Conservation (phyloP, 2,888 invertebrate genomes). For the Alitta virens region DNA sequence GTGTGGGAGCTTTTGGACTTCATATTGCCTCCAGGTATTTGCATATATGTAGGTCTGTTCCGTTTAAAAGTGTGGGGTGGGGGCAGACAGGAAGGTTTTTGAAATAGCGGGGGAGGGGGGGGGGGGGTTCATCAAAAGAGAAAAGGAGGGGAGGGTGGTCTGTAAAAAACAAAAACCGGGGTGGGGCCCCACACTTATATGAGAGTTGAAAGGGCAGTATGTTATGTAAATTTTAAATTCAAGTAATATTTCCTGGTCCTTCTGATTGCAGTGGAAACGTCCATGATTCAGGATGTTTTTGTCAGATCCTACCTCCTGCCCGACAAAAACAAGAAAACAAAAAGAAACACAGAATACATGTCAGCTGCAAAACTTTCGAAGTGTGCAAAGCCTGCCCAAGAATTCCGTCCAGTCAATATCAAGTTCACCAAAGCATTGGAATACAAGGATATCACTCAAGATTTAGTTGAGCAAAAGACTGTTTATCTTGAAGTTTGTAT, state of each 20-base stretch:
- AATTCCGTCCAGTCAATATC: conserved; percentile 24
- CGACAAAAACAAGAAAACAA: conserved; percentile 40
- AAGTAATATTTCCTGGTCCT: neutral
- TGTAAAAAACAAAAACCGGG: too few relatives aligned
- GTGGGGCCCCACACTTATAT: too few relatives aligned
- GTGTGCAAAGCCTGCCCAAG: conserved; percentile 38
- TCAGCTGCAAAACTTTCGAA: conserved; percentile 25
- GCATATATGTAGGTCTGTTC: too few relatives aligned
- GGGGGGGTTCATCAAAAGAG: too few relatives aligned
- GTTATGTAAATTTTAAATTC: too few relatives aligned
- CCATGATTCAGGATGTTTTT: conserved; percentile 48
- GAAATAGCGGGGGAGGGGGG: too few relatives aligned
- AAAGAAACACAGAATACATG: conserved; percentile 48
- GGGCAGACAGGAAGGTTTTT: too few relatives aligned
- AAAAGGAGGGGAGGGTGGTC: too few relatives aligned
- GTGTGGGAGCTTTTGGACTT: conserved; percentile 48
- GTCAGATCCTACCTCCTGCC: conserved; percentile 46
- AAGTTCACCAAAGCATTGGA: conserved; percentile 39
- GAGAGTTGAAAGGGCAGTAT: too few relatives aligned
- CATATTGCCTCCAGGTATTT: conserved; percentile 49
- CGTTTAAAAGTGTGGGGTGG: too few relatives aligned
- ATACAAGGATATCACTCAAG: conserved; percentile 39
- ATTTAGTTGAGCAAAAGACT: conserved; percentile 36
- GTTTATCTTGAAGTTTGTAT: conserved; percentile 47
- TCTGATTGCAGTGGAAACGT: conserved; percentile 39